phyloP scores from a whole-genome alignment of 2,113 vertebrate species.

The Ancistrus triradiatus region DNA sequence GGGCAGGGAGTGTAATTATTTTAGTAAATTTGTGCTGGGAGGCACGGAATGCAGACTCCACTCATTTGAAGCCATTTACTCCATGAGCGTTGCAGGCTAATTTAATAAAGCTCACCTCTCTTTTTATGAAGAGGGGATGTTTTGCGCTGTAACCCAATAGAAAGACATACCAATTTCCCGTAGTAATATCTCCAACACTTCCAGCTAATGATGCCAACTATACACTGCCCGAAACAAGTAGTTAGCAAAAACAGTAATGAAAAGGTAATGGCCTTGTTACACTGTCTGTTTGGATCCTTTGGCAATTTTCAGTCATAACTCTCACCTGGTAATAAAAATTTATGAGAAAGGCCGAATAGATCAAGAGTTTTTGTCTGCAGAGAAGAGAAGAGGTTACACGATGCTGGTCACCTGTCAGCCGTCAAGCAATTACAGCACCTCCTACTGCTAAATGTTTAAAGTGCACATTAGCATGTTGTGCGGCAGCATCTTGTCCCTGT shows the following conservation, averaged over 20 bases:
- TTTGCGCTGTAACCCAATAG: constrained; percentile 68
- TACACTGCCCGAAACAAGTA: constrained; percentile 60
- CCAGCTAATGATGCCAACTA: constrained; percentile 47
- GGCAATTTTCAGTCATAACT: constrained; percentile 32
- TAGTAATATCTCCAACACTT: constrained; percentile 65
- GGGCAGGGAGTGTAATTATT: constrained; percentile 60
- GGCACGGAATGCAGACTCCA: constrained; percentile 61
- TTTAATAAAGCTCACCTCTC: constrained; percentile 60
- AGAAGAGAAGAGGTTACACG: constrained; percentile 41
- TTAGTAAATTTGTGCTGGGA: constrained; percentile 65
- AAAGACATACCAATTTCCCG: constrained; percentile 62
- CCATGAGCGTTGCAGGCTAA: constrained; percentile 53
- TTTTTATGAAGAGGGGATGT: constrained; percentile 67
- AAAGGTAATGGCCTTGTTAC: constrained; percentile 42
- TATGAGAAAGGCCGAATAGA: too few relatives aligned
- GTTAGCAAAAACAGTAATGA: constrained; percentile 50
- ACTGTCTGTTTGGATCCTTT: constrained; percentile 21
- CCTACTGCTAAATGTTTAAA: constrained; percentile 54
- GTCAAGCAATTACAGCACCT: constrained; percentile 67
- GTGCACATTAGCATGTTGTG: constrained; percentile 55
- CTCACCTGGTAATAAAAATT: too few relatives aligned
- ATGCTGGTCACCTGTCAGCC: constrained; percentile 58
- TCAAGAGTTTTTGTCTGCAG: constrained; percentile 18
- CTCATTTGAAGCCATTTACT: constrained; percentile 72
- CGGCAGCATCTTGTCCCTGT: constrained; percentile 43